Evolutionary conservation across 2,113 vertebrate genomes (phyloP).

Genomic region (Excalfactoria chinensis): DNA sequence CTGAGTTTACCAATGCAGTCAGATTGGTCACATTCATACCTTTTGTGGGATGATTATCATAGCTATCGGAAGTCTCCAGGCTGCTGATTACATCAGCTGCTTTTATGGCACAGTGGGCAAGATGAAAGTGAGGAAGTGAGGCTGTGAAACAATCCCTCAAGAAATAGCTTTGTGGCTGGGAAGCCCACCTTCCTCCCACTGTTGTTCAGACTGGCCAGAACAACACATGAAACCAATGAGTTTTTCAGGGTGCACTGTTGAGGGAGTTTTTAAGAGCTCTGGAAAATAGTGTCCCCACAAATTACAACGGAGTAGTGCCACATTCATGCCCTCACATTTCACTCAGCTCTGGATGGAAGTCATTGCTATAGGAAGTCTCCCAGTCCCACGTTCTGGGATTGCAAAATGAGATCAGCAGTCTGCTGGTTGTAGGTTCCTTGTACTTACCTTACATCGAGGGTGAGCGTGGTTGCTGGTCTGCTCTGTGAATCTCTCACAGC

Average conservation of each 20-base stretch:
- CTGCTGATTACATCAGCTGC: background rate
- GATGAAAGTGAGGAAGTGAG: background rate
- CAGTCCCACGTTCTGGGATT: background rate
- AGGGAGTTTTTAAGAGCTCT: background rate
- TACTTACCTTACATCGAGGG: background rate
- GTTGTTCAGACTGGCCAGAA: background rate
- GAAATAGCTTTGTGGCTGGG: fast-evolving
- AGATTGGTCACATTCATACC: background rate
- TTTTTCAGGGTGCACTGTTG: background rate
- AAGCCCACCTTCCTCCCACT: background rate
- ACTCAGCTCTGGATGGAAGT: fast-evolving
- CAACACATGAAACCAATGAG: background rate
- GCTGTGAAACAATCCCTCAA: background rate
- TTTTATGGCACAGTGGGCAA: background rate
- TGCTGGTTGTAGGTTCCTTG: background rate
- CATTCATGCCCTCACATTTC: fast-evolving
- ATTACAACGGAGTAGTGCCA: background rate
- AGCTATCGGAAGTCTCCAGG: background rate
- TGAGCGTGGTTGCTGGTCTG: background rate
- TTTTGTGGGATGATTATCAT: background rate
- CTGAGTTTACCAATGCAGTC: background rate
- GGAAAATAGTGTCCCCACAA: background rate
- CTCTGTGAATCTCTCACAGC: background rate
- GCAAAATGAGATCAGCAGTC: background rate
- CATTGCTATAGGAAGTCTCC: background rate